Evolutionary conservation across 2,113 vertebrate genomes (phyloP).

Genomic region (Microtus pennsylvanicus): DNA sequence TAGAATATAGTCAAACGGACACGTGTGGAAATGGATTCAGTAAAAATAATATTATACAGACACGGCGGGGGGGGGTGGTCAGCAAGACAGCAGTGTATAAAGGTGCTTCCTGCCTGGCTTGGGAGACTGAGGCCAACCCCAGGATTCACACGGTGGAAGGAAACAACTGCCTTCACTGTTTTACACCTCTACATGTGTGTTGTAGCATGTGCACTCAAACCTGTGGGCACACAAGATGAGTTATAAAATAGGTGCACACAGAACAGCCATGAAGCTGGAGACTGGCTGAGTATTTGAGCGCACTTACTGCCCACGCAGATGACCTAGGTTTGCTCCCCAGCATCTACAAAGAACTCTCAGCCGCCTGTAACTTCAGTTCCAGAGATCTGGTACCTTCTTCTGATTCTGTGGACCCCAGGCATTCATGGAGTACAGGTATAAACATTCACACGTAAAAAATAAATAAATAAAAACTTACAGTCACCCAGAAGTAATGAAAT

Average conservation of each 20-base stretch:
- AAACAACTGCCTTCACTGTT: too few species aligned
- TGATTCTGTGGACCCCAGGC: neutral
- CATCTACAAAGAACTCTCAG: neutral
- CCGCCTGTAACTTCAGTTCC: neutral
- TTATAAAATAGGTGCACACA: neutral
- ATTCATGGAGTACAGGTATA: neutral
- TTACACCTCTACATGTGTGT: neutral
- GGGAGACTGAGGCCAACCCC: too few species aligned
- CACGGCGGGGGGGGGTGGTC: neutral
- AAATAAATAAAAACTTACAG: neutral
- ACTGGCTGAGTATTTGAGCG: neutral
- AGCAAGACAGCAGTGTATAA: neutral
- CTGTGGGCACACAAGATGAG: neutral
- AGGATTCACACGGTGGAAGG: too few species aligned
- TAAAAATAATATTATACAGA: neutral
- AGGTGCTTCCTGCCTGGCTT: too few species aligned
- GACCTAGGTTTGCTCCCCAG: too few species aligned
- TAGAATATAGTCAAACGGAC: rapidly evolving
- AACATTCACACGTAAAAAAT: neutral
- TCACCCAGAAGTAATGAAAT: neutral
- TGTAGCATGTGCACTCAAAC: neutral
- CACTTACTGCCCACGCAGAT: neutral
- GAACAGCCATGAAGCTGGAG: neutral
- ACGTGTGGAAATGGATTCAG: rapidly evolving
- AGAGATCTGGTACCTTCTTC: neutral